phyloP scores from a whole-genome alignment of 2,797 vertebrate genomes.

The Odontamblyopus lacepedii region DNA sequence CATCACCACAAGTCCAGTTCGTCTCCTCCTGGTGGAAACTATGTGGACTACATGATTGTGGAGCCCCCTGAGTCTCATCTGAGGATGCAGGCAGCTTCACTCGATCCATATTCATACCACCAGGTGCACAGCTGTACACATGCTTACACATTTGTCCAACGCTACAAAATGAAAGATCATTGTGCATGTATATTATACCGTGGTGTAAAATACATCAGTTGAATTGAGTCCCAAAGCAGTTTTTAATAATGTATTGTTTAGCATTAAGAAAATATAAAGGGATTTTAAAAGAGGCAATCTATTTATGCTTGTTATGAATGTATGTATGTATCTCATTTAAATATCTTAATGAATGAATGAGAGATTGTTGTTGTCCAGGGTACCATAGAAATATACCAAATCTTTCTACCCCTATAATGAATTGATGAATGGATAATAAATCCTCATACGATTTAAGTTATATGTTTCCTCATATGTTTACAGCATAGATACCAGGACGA shows the following conservation, averaged over 20 bases:
- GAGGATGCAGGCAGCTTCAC: slow-evolving; percentile 78
- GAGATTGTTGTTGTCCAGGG: no score
- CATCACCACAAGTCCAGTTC: slow-evolving; percentile 56
- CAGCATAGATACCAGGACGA: slow-evolving; percentile 87
- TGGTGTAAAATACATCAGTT: background rate
- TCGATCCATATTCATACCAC: slow-evolving; percentile 87
- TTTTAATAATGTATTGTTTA: no score
- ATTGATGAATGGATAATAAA: background rate
- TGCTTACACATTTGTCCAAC: background rate
- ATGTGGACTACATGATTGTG: slow-evolving; percentile 87
- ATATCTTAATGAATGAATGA: no score
- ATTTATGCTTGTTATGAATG: no score
- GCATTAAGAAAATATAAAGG: no score
- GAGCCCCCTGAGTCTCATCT: slow-evolving; percentile 77
- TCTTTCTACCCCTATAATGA: no score
- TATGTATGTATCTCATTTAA: no score
- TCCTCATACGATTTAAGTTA: background rate
- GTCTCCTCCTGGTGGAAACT: slow-evolving; percentile 72
- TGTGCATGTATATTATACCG: background rate
- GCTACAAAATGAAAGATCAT: background rate
- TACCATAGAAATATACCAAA: no score
- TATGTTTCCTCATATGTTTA: slow-evolving; percentile 7
- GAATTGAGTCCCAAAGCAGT: background rate
- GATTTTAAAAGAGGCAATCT: no score
- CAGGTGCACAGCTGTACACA: slow-evolving; percentile 74